A percentile compares a stretch with the other conserved stretches of the same genome.
phyloP scores from a whole-genome alignment of 1,140 invertebrate genomes.

The Hycleus phaleratus region DNA sequence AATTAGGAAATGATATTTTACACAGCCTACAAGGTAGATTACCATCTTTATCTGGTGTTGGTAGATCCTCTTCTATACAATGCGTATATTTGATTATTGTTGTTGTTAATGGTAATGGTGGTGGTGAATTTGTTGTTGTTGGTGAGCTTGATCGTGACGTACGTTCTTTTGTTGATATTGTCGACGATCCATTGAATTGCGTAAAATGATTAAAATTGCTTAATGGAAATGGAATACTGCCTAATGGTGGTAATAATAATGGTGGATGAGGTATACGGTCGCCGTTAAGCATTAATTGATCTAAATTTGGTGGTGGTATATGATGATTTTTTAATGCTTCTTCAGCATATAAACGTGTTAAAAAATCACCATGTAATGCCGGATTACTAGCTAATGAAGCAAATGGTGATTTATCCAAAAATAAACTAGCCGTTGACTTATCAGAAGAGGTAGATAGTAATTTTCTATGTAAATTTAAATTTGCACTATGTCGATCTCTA shows the following conservation, averaged over 20 bases:
- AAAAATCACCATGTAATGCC: slow-evolving; percentile 65
- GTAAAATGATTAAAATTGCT: slow-evolving; percentile 42
- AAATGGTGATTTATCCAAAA: slow-evolving; percentile 42
- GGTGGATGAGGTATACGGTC: slow-evolving; percentile 44
- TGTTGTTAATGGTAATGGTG: slow-evolving; percentile 19
- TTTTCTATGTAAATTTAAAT: slow-evolving; percentile 85
- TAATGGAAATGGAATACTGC: slow-evolving; percentile 39
- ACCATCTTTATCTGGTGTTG: slow-evolving; percentile 51
- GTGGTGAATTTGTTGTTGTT: slow-evolving; percentile 20
- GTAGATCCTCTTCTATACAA: slow-evolving; percentile 50
- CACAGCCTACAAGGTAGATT: slow-evolving; percentile 59
- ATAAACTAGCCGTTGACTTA: slow-evolving; percentile 35
- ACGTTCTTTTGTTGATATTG: slow-evolving; percentile 30
- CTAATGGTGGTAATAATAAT: slow-evolving; percentile 43
- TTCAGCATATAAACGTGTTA: slow-evolving; percentile 72
- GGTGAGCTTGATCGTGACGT: slow-evolving; percentile 40
- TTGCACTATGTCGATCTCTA: slow-evolving; percentile 86
- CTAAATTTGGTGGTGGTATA: slow-evolving; percentile 38
- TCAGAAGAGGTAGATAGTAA: slow-evolving; percentile 65
- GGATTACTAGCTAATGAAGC: slow-evolving; percentile 44
- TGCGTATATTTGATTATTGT: slow-evolving; percentile 34
- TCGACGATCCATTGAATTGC: slow-evolving; percentile 34
- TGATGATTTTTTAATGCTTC: slow-evolving; percentile 45
- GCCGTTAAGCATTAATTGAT: slow-evolving; percentile 41
- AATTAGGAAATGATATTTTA: slow-evolving; percentile 51